Conservation (phyloP, 1,140 invertebrate genomes). For the Belonocnema kinseyi region DNA sequence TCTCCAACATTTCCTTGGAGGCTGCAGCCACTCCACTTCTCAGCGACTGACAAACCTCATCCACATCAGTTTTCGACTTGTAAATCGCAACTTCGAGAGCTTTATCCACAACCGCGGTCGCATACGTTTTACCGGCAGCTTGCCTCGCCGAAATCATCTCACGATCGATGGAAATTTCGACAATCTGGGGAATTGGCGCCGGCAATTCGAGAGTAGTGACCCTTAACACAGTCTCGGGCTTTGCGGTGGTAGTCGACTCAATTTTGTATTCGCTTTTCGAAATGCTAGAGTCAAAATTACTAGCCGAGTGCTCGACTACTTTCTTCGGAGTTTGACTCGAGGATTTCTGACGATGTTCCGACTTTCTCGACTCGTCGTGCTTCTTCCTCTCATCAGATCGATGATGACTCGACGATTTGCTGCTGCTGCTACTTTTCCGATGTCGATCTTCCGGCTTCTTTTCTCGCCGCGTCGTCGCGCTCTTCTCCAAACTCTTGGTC, state of each 20-base stretch:
- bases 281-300: constrained; percentile 10
- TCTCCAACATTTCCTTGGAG: constrained; percentile 66
- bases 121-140: constrained; percentile 64
- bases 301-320: neutral
- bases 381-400: constrained; percentile 28
- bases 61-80: constrained; percentile 73
- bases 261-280: neutral
- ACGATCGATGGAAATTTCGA: constrained; percentile 42
- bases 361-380: neutral
- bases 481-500: constrained; percentile 17
- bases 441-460: constrained; percentile 22
- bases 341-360: constrained; percentile 3
- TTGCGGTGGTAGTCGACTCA: neutral
- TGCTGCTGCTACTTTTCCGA: neutral
- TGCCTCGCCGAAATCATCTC: constrained; percentile 54
- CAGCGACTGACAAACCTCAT: constrained; percentile 71
- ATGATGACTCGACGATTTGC: constrained; percentile 23
- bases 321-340: constrained; percentile 4
- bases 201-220: neutral
- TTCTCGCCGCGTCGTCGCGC: neutral
- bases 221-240: constrained; percentile 28
- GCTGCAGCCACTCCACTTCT: constrained; percentile 66
- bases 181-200: neutral
- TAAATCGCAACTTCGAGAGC: constrained; percentile 73
- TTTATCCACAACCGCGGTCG: constrained; percentile 71